Evolutionary conservation across 2,888 invertebrate genomes (phyloP), one percentile per base, ranked within the genome.

Genomic region (Baronia brevicornis): DNA sequence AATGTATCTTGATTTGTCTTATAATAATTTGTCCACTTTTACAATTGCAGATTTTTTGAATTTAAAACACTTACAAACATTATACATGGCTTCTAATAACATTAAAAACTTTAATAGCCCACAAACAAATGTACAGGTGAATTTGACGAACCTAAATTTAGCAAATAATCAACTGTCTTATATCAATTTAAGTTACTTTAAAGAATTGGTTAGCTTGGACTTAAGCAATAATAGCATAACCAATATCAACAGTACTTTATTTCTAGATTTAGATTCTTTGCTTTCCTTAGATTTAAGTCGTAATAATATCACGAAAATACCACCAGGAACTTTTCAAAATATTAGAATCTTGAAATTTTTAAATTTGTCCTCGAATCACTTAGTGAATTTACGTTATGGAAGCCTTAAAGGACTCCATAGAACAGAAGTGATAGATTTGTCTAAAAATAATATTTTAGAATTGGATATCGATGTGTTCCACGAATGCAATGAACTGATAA

Each of bases 381-480:
- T 82, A 33, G 33, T 44, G 1, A 60, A 47, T 23, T 46, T 82
- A 19, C 61, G 75, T 13, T 79, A 68, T 27, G 80, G 82, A 1
- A 71, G 60, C 40, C 51, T 82, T 10, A 71, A 58, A 45, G 82
- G 80, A 1, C 50, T 82, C 4, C 59, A 71, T 29, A 66, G 53
- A 42, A 68, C 66, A 0, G 65, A 74, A 50, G 46, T 63, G 2
- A 43, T 82, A 19, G 79, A 82, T 48, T 34, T 82, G 41, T 79
- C 82, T 6, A 61, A 46, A 30, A 82, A 82, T 43, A 49, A 55
- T n/a, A 56, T 82, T 5, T 31, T 41, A 2, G 40, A 52, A 2
- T 37, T 82, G 25, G 78, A 80, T 36, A 65, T 71, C 1, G 58
- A 71, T 32, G 50, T 79, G 10, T 78, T 82, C 29, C 78, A 80